Percentiles rank a stretch among this genome's conserved stretches.
Conservation (phyloP, 2,888 invertebrate species). For the Meloe dianella region DNA sequence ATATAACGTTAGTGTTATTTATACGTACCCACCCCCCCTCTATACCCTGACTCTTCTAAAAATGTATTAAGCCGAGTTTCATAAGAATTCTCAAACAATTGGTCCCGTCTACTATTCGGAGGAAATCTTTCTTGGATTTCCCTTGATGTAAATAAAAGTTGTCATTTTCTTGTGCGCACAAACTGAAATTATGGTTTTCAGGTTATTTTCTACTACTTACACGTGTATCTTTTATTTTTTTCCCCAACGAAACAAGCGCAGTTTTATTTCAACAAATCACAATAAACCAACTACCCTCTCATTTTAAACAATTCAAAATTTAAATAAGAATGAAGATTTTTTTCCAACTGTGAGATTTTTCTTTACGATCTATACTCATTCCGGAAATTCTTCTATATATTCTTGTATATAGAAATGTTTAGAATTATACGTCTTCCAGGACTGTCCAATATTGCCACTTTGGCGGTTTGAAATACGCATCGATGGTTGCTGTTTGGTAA, state of each 20-base stretch:
- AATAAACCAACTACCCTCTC: neutral
- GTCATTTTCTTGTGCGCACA: constrained; percentile 51
- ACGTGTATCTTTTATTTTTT: constrained; percentile 25
- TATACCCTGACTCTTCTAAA: constrained; percentile 39
- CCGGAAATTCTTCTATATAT: neutral
- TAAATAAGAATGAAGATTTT: neutral
- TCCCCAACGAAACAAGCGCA: constrained; percentile 7
- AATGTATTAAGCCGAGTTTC: constrained; percentile 55
- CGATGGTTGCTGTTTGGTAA: constrained; percentile 33
- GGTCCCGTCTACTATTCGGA: constrained; percentile 46
- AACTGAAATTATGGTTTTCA: constrained; percentile 48
- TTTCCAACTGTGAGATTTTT: neutral
- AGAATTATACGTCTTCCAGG: constrained; percentile 33
- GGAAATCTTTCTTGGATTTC: constrained; percentile 58
- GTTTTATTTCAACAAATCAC: constrained; percentile 17
- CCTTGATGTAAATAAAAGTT: constrained; percentile 59
- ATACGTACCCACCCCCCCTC: constrained; percentile 33
- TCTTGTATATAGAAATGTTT: constrained; percentile 21
- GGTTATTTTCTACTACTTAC: constrained; percentile 22
- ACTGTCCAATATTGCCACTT: constrained; percentile 32
- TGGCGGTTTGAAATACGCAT: constrained; percentile 37
- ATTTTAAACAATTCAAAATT: constrained; percentile 8
- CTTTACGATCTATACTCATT: neutral
- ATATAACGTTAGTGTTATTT: constrained; percentile 52
- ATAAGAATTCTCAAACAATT: constrained; percentile 52